Percentiles rank a stretch among this genome's conserved stretches.
Conservation (phyloP, 2,113 vertebrate species). For the Otis tarda region DNA sequence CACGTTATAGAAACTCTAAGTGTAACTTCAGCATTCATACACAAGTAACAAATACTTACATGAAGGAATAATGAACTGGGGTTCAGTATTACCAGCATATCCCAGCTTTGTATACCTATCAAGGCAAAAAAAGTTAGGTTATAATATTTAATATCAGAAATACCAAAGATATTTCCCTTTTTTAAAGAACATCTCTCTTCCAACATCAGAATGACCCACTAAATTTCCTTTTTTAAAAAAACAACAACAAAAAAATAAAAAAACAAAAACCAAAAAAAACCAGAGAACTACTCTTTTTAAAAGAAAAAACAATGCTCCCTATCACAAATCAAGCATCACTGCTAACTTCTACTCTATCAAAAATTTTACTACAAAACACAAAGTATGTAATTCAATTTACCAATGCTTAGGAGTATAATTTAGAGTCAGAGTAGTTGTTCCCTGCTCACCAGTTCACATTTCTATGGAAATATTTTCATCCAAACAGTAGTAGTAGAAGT, state of each 20-base stretch:
- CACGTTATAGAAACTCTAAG: neutral
- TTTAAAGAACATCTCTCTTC: neutral
- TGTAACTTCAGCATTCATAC: neutral
- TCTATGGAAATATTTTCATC: neutral
- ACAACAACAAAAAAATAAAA: neutral
- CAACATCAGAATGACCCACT: neutral
- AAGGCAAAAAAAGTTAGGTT: slow-evolving; percentile 42
- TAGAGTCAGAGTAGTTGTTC: neutral
- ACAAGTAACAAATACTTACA: slow-evolving; percentile 82
- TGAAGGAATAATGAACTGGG: slow-evolving; percentile 98
- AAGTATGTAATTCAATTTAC: neutral
- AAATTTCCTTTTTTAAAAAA: neutral
- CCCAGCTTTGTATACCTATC: slow-evolving; percentile 95
- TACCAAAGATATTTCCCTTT: neutral
- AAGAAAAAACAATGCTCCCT: neutral
- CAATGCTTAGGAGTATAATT: neutral
- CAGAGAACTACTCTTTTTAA: neutral
- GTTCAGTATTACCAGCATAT: slow-evolving; percentile 98
- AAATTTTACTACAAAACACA: neutral
- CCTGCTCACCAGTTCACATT: neutral
- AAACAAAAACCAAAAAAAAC: too few relatives aligned
- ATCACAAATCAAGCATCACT: neutral
- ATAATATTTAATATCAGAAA: neutral
- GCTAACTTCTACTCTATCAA: neutral
- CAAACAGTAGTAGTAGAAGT: neutral